phyloP scores from a whole-genome alignment of 2,888 invertebrate genomes.

The Ethmia dodecea region DNA sequence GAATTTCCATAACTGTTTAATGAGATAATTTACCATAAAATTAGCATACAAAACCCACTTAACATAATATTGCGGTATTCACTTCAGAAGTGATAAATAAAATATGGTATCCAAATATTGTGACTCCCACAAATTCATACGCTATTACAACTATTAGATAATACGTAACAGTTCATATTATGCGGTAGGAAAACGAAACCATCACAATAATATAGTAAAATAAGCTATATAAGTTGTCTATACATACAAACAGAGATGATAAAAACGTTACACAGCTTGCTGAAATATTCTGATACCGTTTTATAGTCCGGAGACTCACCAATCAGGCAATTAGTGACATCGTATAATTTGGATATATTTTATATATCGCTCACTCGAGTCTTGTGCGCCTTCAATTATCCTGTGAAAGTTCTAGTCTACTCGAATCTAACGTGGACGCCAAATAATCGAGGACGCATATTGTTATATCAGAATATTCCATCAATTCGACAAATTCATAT shows the following conservation, averaged over 20 bases:
- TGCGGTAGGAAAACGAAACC: slow-evolving; percentile 74
- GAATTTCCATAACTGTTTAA: slow-evolving; percentile 67
- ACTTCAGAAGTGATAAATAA: slow-evolving; percentile 52
- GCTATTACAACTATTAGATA: slow-evolving; percentile 60
- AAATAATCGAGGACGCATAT: slow-evolving; percentile 38
- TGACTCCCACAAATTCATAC: slow-evolving; percentile 63
- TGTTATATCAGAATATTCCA: slow-evolving; percentile 41
- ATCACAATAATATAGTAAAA: slow-evolving; percentile 72
- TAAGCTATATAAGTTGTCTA: slow-evolving; percentile 69
- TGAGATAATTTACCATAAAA: slow-evolving; percentile 53
- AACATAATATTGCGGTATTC: slow-evolving; percentile 58
- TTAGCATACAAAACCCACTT: slow-evolving; percentile 48
- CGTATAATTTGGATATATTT: slow-evolving; percentile 51
- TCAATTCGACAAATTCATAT: slow-evolving; percentile 54
- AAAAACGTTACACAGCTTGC: slow-evolving; percentile 51
- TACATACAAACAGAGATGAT: slow-evolving; percentile 70
- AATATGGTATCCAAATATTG: slow-evolving; percentile 57
- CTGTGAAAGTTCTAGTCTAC: slow-evolving; percentile 21
- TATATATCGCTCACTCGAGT: slow-evolving; percentile 46
- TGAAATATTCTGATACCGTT: slow-evolving; percentile 43
- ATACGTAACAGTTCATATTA: slow-evolving; percentile 67
- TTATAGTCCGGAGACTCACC: slow-evolving; percentile 67
- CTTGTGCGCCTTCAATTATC: slow-evolving; percentile 21
- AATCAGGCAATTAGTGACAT: background rate
- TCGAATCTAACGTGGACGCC: slow-evolving; percentile 47